These are phyloP conservation scores for Fulmarus glacialis DNA, from an alignment of 2,113 vertebrate genomes.

Conservation along the genomic window DNA sequence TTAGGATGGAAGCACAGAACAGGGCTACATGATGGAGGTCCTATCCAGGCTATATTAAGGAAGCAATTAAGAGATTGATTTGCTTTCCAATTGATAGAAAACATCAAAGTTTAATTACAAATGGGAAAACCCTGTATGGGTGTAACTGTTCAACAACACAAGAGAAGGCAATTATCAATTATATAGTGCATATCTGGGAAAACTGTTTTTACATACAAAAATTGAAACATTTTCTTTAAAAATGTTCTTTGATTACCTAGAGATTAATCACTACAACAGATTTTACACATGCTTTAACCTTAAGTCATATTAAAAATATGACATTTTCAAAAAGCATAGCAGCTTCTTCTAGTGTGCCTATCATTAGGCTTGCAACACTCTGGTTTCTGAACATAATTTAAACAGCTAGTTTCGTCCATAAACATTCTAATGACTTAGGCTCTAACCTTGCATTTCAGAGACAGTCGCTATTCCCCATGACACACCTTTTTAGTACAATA, in stretches of 20 bases:
- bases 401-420: neutral
- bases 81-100: neutral
- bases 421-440: neutral
- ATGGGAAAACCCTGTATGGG: neutral
- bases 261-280: neutral
- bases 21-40: neutral
- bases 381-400: neutral
- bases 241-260: neutral
- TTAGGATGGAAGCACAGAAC: neutral
- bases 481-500: neutral
- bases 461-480: neutral
- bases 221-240: neutral
- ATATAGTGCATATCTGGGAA: neutral
- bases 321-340: neutral
- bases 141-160: neutral
- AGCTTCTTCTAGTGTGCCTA: neutral
- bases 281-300: neutral
- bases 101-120: neutral
- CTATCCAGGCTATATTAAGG: neutral
- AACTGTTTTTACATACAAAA: neutral
- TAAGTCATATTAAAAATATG: neutral
- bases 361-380: neutral
- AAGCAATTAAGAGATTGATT: neutral
- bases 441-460: neutral
- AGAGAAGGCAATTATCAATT: neutral